Conservation (phyloP, 2,797 vertebrate genomes). For the Acanthornis magna region DNA sequence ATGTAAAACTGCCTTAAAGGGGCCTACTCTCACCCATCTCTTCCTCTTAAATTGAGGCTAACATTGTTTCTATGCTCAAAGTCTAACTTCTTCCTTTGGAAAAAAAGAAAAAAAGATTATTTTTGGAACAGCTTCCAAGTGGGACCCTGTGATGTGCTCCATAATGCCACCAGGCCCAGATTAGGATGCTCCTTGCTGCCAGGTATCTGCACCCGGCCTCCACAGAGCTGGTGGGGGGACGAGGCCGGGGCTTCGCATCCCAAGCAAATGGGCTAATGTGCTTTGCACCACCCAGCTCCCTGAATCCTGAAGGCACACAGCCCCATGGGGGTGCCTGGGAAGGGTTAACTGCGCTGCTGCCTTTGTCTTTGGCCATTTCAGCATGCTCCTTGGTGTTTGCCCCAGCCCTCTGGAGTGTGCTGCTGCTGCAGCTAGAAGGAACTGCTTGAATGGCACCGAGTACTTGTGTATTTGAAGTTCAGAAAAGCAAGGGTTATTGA, state of each 20-base stretch:
- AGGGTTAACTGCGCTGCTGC: background rate
- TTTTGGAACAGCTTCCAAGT: background rate
- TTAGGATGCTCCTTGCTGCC: background rate
- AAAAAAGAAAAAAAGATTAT: background rate
- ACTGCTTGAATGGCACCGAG: background rate
- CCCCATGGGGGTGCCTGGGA: background rate
- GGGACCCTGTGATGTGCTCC: background rate
- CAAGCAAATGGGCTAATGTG: background rate
- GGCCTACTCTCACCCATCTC: background rate
- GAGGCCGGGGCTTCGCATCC: background rate
- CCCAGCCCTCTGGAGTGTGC: background rate
- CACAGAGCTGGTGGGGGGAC: background rate
- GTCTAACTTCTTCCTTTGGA: background rate
- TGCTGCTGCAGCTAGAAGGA: background rate
- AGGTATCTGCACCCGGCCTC: background rate
- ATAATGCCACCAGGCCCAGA: rapidly evolving
- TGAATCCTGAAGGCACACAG: background rate
- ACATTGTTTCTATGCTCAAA: background rate
- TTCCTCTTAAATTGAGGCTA: background rate
- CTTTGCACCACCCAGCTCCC: background rate
- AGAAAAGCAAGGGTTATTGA: background rate
- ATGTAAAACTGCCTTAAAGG: background rate
- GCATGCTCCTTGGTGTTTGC: background rate
- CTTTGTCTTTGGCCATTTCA: background rate
- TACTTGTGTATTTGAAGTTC: background rate